phyloP scores from a whole-genome alignment of 2,797 vertebrate genomes.

The Lateolabrax maculatus region DNA sequence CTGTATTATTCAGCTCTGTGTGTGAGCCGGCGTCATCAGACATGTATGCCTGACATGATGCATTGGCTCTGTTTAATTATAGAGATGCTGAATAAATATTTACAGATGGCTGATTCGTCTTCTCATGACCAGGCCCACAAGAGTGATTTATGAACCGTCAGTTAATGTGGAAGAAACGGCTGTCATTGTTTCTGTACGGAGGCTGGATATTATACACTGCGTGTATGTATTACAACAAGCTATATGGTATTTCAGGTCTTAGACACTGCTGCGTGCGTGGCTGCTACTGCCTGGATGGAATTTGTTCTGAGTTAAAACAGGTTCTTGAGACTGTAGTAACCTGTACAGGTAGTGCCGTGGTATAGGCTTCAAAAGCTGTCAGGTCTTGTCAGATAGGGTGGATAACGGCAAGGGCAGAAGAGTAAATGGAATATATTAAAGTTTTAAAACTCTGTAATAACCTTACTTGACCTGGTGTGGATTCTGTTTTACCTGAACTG shows the following conservation, averaged over 20 bases:
- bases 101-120: constrained; percentile 83
- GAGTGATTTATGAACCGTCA: constrained; percentile 81
- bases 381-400: constrained; percentile 42
- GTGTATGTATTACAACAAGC: constrained; percentile 28
- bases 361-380: constrained; percentile 34
- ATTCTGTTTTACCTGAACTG: constrained; percentile 16
- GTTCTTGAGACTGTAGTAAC: constrained; percentile 28
- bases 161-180: constrained; percentile 70
- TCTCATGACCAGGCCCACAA: constrained; percentile 68
- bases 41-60: constrained; percentile 80
- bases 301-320: constrained; percentile 28
- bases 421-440: constrained; percentile 45
- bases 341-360: constrained; percentile 2
- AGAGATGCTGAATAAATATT: constrained; percentile 87
- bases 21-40: constrained; percentile 68
- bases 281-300: constrained; percentile 15
- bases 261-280: not conserved
- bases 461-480: not conserved
- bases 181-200: constrained; percentile 59
- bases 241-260: constrained; percentile 17
- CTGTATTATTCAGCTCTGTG: constrained; percentile 75
- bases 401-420: constrained; percentile 11
- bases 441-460: constrained; percentile 38
- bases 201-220: constrained; percentile 37
- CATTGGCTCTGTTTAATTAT: constrained; percentile 85